Base-by-base conservation (phyloP, 2,797 vertebrate genomes). In the Enteromius anoplus region DNA sequence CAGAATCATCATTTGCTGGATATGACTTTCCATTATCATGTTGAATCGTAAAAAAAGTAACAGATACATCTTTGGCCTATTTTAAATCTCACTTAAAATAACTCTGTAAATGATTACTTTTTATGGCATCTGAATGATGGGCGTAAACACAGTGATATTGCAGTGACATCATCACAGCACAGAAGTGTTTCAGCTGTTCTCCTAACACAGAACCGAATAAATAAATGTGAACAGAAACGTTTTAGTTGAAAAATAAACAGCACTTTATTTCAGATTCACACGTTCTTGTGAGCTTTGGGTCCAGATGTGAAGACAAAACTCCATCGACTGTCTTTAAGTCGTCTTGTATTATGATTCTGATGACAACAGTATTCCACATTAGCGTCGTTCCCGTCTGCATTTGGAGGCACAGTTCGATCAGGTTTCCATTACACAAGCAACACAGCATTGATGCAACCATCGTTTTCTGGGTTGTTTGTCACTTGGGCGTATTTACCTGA, bases 401-500 rank as follows among this genome's bases (percentile, higher is more conserved):
- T 32, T 71, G 2, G n/a, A 86, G 86, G 80, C 85, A 91, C 65
- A 89, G 88, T 91, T 87, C 62, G 45, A 71, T 47, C 14, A 65
- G 34, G 88, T 90, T 91, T 88, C 90, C 84, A 92, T 91, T 88
- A 99, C 47, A 99, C 97, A 75, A 99, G 95, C 69, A 99, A 92
- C 84, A 99, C 94, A 2, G 97, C 97, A 51, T 99, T 99, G 86
- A 99, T 99, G 87, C 98, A 99, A 78, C 98, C 98, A 7, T 99
- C 97, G 0, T 99, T 99, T 93, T 99, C 98, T 21, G 98, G 98
- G 92, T 98, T 99, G 89, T 99, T 99, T 5, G 97, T 99, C 89
- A 99, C 98, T 90, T 99, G 98, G 78, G 98, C 98, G 0, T 97
- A 99, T 95, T 99, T 99, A 89, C 98, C 98, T 98, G 73, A 10